These are phyloP conservation scores for Poeciliopsis gracilis DNA, from an alignment of 2,797 vertebrate genomes.

Conservation along the genomic window DNA sequence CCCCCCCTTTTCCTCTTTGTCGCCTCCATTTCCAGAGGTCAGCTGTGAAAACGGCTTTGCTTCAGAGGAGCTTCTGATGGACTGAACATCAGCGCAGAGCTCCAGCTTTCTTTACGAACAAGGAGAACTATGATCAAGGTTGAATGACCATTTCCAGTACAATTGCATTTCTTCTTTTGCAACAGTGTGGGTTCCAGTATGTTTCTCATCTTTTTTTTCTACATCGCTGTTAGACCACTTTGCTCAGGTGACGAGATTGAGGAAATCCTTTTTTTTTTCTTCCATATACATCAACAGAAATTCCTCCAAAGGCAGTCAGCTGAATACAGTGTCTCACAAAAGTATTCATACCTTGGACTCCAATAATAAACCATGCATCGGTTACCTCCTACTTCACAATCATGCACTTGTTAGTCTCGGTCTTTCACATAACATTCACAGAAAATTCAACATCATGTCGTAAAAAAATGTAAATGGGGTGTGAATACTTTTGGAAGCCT, in stretches of 20 bases:
- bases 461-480: background rate
- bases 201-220: slow-evolving; percentile 52
- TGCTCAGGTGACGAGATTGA: slow-evolving; percentile 53
- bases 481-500: slow-evolving; percentile 1
- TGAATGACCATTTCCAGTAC: slow-evolving; percentile 26
- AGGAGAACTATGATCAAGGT: slow-evolving; percentile 32
- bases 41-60: slow-evolving; percentile 64
- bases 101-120: slow-evolving; percentile 21
- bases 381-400: background rate
- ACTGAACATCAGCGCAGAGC: slow-evolving; percentile 45
- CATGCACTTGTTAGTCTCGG: background rate
- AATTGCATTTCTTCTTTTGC: slow-evolving; percentile 38
- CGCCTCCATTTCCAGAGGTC: slow-evolving; percentile 44
- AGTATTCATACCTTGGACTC: background rate
- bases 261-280: slow-evolving; percentile 63
- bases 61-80: slow-evolving; percentile 68
- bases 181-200: slow-evolving; percentile 49
- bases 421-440: background rate
- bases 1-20: slow-evolving; percentile 40
- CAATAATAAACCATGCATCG: background rate
- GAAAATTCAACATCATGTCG: background rate
- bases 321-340: slow-evolving; percentile 28
- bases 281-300: slow-evolving; percentile 54
- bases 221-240: slow-evolving; percentile 47
- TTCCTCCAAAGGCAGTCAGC: slow-evolving; percentile 35